Base-by-base conservation (phyloP, 2,888 invertebrate genomes). In the Lucinisca nassula region DNA sequence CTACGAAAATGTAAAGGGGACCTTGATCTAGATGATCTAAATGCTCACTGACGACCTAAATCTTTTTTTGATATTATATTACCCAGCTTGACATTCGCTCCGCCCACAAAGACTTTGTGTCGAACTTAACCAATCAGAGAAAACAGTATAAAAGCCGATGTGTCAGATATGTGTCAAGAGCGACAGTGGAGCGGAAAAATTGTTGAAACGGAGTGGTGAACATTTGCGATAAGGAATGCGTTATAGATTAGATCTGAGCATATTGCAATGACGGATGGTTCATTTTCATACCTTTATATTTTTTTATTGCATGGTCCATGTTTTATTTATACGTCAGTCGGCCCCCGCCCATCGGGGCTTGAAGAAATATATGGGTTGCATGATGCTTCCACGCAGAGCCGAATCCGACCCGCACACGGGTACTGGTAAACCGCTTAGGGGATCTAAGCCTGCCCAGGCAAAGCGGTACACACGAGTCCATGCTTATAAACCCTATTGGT, bases 21-120 rank as follows among this genome's bases (percentile, higher is more conserved):
- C 35, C 67, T 4, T 67, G 67, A 84, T 70, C 40, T 38, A 55
- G 82, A 75, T 82, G 49, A n/a, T n/a, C n/a, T 80, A 87, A 80
- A 83, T 83, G 77, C 83, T 87, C 84, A 79, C 75, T 75, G 73
- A 82, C 84, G 87, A 87, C 87, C 87, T 87, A 87, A 79, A 82
- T 87, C 77, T 73, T 55, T 24, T 49, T 37, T 35, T 12, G 67
- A 35, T 67, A 67, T 67, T 67, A 67, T 67, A 67, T 82, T 89
- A 80, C 84, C 35, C 74, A n/a, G 37, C 45, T n/a, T 88, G 88
- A 88, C 88, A 85, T 82, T 77, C 70, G 85, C 88, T 61, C 84
- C 88, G 85, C 88, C 88, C 79, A 51, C 30, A 78, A 84, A 85
- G 84, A 84, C 88, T 58, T 74, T 27, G 45, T 77, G 73, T 51